These are phyloP conservation scores for Geodia barretti DNA, from an alignment of 37 sponge, comb jelly and placozoan genomes.

Conservation along the genomic window DNA sequence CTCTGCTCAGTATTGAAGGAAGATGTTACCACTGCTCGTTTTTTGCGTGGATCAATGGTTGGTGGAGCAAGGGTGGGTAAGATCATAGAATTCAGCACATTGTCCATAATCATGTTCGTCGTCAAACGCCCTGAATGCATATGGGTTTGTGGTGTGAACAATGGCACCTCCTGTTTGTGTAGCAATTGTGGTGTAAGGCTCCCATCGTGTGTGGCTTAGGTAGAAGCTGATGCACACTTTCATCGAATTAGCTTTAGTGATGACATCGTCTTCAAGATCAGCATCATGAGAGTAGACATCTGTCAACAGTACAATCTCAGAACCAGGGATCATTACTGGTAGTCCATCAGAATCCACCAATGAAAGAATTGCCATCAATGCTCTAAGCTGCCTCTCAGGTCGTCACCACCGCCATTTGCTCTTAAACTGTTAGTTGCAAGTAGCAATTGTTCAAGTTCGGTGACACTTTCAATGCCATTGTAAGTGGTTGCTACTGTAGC, in stretches of 20 bases:
- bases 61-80: too few species aligned
- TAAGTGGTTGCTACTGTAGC: constrained; percentile 19
- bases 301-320: constrained; percentile 44
- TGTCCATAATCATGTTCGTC: background rate
- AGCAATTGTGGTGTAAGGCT: background rate
- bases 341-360: background rate
- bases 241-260: background rate
- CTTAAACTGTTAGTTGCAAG: constrained; percentile 1
- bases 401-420: constrained; percentile 50
- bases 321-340: constrained; percentile 10
- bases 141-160: background rate
- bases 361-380: constrained; percentile 3
- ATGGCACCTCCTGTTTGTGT: background rate
- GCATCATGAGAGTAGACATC: constrained; percentile 38
- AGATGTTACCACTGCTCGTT: background rate
- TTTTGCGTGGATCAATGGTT: background rate
- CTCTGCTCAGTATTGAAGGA: background rate
- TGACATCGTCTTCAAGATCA: constrained; percentile 7
- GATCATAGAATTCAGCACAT: background rate
- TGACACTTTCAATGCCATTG: background rate
- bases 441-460: constrained; percentile 11
- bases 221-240: constrained; percentile 39
- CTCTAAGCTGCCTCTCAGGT: constrained; percentile 37
- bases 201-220: background rate
- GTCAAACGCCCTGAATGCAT: background rate